Conservation (phyloP, 1,140 invertebrate species). For the Caenorhabditis remanei region DNA sequence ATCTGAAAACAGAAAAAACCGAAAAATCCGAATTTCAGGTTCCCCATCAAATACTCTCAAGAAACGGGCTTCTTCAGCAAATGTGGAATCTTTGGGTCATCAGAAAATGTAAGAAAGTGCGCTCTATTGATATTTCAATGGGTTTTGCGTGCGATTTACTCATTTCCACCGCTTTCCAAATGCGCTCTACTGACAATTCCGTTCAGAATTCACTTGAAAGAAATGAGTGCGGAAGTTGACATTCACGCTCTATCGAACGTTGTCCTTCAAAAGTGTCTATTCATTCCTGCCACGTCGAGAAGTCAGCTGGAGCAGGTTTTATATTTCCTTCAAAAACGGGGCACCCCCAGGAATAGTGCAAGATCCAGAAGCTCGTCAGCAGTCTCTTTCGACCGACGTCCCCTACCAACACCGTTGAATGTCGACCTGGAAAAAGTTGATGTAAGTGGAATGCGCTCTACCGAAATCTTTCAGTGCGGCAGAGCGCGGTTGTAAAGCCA, state of each 20-base stretch:
- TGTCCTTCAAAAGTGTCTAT: conserved; percentile 88
- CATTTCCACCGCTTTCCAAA: no score
- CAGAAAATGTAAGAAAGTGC: conserved; percentile 32
- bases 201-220: conserved; percentile 86
- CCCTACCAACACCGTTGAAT: not conserved
- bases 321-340: conserved; percentile 89
- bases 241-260: conserved; percentile 86
- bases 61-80: conserved; percentile 10
- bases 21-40: conserved; percentile 1
- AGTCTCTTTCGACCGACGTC: conserved; percentile 47
- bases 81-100: conserved; percentile 25
- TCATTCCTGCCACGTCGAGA: conserved; percentile 88
- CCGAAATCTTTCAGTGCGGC: no score
- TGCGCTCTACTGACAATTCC: not conserved
- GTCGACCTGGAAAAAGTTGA: conserved; percentile 33
- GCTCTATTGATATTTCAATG: no score
- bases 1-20: no score
- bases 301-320: conserved; percentile 91
- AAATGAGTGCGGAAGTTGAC: conserved; percentile 86
- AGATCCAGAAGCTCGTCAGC: conserved; percentile 39
- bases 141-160: no score
- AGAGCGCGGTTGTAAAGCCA: no score
- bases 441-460: not conserved
- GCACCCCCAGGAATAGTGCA: conserved; percentile 78
- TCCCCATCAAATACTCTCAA: not conserved